A percentile compares a stretch with the other conserved stretches of the same genome.
Evolutionary conservation across 2,113 vertebrate genomes (phyloP).

Genomic region (Otis tarda): DNA sequence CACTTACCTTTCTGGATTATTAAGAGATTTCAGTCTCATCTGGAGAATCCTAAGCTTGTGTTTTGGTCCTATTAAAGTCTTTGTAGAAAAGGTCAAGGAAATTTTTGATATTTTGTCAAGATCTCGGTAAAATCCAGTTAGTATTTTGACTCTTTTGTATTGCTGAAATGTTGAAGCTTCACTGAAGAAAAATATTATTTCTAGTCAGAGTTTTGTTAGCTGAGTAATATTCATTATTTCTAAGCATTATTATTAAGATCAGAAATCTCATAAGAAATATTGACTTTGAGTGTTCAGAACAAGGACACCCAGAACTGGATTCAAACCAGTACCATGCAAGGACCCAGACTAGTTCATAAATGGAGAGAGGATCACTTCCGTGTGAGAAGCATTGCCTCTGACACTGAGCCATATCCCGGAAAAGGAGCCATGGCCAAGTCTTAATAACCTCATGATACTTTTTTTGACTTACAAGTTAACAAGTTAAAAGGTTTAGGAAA

Average conservation of each 20-base stretch:
- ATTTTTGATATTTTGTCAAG: conserved; percentile 81
- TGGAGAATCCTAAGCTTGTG: conserved; percentile 83
- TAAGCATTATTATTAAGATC: background rate
- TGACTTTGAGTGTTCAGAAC: background rate
- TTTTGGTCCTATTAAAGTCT: conserved; percentile 81
- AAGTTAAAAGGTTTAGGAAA: background rate
- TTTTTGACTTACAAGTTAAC: background rate
- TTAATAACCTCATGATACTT: background rate
- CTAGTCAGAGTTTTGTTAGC: background rate
- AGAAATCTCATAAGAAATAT: background rate
- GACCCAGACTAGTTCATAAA: background rate
- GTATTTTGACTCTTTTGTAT: conserved; percentile 80
- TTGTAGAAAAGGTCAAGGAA: conserved; percentile 80
- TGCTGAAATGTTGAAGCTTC: conserved; percentile 81
- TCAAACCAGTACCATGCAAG: background rate
- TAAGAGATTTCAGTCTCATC: conserved; percentile 81
- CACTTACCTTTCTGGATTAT: conserved; percentile 77
- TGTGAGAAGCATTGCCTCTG: background rate
- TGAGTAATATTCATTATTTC: background rate
- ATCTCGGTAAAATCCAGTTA: conserved; percentile 83
- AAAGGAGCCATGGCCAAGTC: background rate
- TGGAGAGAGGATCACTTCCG: background rate
- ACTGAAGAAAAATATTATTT: conserved; percentile 62
- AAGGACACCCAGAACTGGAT: background rate
- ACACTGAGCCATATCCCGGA: background rate